A percentile compares a stretch with the other conserved stretches of the same genome.
These are phyloP conservation scores for Oscheius sp. DNA, from an alignment of 2,888 invertebrate species.

Conservation along the genomic window DNA sequence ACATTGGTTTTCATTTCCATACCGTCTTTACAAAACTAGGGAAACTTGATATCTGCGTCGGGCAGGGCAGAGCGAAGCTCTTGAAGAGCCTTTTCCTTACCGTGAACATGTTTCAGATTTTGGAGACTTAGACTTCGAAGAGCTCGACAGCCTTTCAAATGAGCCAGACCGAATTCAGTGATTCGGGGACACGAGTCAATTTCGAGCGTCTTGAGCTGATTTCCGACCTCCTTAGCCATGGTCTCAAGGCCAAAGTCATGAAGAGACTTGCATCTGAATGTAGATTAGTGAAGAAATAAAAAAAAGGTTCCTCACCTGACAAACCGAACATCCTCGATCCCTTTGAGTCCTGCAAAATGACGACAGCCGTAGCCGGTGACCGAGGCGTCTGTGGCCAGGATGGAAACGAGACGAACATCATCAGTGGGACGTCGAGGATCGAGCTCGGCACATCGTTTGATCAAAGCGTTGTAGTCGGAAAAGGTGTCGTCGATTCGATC, in stretches of 20 bases:
- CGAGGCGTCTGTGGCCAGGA: slow-evolving; percentile 54
- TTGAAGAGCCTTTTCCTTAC: slow-evolving; percentile 50
- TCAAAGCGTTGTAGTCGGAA: slow-evolving; percentile 61
- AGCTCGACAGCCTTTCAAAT: slow-evolving; percentile 53
- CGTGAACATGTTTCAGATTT: slow-evolving; percentile 58
- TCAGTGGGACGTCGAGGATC: slow-evolving; percentile 59
- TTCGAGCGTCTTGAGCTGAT: slow-evolving; percentile 48
- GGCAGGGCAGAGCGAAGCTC: slow-evolving; percentile 53
- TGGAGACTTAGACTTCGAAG: slow-evolving; percentile 50
- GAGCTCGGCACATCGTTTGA: slow-evolving; percentile 61
- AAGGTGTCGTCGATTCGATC: slow-evolving; percentile 57
- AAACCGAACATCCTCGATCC: slow-evolving; percentile 52
- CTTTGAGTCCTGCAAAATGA: slow-evolving; percentile 57
- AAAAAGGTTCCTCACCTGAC: slow-evolving; percentile 30
- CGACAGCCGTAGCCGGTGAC: slow-evolving; percentile 65
- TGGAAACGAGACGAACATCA: slow-evolving; percentile 54
- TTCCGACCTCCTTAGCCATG: slow-evolving; percentile 62
- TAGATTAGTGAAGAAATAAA: slow-evolving; percentile 22
- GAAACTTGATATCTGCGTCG: slow-evolving; percentile 51
- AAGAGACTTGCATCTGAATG: slow-evolving; percentile 56
- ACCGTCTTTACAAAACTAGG: background rate
- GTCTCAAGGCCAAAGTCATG: slow-evolving; percentile 64
- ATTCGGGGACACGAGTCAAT: slow-evolving; percentile 60
- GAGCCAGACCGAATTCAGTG: slow-evolving; percentile 62
- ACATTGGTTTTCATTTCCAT: background rate